Conservation (phyloP, 2,888 invertebrate genomes). For the Tachina fera region DNA sequence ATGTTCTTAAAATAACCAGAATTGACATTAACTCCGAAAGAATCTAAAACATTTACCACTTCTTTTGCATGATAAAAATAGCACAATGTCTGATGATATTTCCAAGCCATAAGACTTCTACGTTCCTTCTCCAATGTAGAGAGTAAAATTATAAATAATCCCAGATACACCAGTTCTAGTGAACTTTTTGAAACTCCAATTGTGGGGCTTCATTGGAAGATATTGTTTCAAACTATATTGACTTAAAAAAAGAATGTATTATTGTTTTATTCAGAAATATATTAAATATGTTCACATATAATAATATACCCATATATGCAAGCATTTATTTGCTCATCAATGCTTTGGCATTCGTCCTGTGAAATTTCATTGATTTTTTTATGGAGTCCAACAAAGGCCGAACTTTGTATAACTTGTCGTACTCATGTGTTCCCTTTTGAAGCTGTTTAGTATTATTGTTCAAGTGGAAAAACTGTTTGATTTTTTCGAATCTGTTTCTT, state of each 20-base stretch:
- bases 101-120: slow-evolving; percentile 9
- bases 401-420: slow-evolving; percentile 24
- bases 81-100: slow-evolving; percentile 19
- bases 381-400: neutral
- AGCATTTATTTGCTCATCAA: neutral
- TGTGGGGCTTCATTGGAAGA: slow-evolving; percentile 16
- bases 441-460: slow-evolving; percentile 1
- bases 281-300: too few relatives aligned
- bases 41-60: too few relatives aligned
- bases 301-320: neutral
- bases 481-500: too few relatives aligned
- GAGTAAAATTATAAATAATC: slow-evolving; percentile 4
- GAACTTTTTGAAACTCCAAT: slow-evolving; percentile 14
- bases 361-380: slow-evolving; percentile 14
- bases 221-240: neutral
- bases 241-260: neutral
- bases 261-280: too few relatives aligned
- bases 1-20: too few relatives aligned
- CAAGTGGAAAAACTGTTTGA: neutral
- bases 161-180: slow-evolving; percentile 13
- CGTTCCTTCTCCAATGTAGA: slow-evolving; percentile 11
- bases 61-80: too few relatives aligned
- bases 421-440: slow-evolving; percentile 9
- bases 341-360: slow-evolving; percentile 3
- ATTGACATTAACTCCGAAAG: too few relatives aligned